Percentiles rank a stretch among this genome's conserved stretches.
These are phyloP conservation scores for Drosophila suboccidentalis DNA, from an alignment of 2,888 invertebrate genomes.

Conservation along the genomic window DNA sequence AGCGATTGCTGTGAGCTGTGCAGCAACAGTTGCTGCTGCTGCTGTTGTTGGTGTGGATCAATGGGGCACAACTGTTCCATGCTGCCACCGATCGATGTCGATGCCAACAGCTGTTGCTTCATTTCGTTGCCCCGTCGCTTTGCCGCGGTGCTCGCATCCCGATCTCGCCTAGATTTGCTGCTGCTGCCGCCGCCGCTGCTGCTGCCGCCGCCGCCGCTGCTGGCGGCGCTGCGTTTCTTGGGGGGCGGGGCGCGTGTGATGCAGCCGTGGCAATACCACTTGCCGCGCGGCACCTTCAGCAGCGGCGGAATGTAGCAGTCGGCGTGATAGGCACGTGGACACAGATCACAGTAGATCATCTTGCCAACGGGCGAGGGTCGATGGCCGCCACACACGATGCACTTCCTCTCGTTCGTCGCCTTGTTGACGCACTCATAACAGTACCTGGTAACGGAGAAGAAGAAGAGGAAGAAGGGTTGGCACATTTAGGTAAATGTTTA, in stretches of 20 bases:
- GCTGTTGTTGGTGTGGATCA: conserved; percentile 49
- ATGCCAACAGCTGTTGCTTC: conserved; percentile 53
- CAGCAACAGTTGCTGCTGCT: conserved; percentile 73
- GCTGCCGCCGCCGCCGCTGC: conserved; percentile 61
- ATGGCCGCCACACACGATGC: conserved; percentile 96
- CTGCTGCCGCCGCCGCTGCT: conserved; percentile 81
- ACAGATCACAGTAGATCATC: conserved; percentile 94
- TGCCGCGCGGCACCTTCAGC: conserved; percentile 92
- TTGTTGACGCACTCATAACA: conserved; percentile 98
- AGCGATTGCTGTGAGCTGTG: conserved; percentile 82
- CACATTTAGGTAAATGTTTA: neutral
- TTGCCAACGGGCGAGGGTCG: conserved; percentile 87
- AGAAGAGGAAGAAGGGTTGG: no score
- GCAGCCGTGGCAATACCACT: conserved; percentile 96
- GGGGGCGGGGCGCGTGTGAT: conserved; percentile 93
- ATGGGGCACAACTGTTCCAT: conserved; percentile 54
- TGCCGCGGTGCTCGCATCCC: conserved; percentile 78
- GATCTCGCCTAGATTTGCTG: conserved; percentile 87
- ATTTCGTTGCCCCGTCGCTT: conserved; percentile 69
- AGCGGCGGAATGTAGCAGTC: conserved; percentile 96
- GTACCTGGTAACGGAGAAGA: conserved; percentile 88
- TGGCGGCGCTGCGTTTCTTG: conserved; percentile 87
- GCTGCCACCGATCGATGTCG: conserved; percentile 31
- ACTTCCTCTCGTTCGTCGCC: conserved; percentile 96
- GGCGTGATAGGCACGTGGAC: conserved; percentile 96